phyloP scores from a whole-genome alignment of 2,797 vertebrate species.

The Buceros bicornis region DNA sequence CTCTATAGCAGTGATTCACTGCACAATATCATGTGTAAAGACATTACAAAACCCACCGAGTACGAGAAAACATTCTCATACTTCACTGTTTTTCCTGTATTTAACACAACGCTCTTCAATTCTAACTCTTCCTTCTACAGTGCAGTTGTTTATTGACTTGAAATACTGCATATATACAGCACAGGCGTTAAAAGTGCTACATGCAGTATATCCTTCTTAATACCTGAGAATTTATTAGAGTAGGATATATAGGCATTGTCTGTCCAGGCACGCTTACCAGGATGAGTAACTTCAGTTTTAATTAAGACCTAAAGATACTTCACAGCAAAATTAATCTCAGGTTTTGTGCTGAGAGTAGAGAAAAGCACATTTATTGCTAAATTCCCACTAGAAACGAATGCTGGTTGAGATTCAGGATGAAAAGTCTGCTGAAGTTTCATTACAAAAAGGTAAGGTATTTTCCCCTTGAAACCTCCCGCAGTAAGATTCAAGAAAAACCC shows the following conservation, averaged over 20 bases:
- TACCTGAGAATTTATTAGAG: not conserved
- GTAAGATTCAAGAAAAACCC: not conserved
- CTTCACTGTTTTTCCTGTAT: not conserved
- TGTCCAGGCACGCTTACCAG: not conserved
- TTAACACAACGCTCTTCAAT: not conserved
- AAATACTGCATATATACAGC: not conserved
- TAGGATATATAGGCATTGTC: not conserved
- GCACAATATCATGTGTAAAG: not conserved
- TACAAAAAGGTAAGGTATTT: not conserved
- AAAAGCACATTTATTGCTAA: not conserved
- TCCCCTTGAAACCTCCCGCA: not conserved
- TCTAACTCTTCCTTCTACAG: not conserved
- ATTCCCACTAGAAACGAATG: constrained; percentile 6
- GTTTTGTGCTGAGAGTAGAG: not conserved
- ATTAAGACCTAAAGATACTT: constrained; percentile 23
- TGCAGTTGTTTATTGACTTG: not conserved
- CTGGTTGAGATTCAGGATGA: not conserved
- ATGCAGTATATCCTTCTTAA: not conserved
- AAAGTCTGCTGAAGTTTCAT: not conserved
- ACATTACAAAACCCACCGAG: not conserved
- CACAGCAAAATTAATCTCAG: constrained; percentile 33
- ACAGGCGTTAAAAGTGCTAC: not conserved
- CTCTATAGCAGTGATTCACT: not conserved
- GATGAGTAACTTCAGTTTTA: constrained; percentile 20
- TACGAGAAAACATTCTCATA: not conserved